Conservation (phyloP, 2,113 vertebrate genomes). For the Silurus meridionalis region DNA sequence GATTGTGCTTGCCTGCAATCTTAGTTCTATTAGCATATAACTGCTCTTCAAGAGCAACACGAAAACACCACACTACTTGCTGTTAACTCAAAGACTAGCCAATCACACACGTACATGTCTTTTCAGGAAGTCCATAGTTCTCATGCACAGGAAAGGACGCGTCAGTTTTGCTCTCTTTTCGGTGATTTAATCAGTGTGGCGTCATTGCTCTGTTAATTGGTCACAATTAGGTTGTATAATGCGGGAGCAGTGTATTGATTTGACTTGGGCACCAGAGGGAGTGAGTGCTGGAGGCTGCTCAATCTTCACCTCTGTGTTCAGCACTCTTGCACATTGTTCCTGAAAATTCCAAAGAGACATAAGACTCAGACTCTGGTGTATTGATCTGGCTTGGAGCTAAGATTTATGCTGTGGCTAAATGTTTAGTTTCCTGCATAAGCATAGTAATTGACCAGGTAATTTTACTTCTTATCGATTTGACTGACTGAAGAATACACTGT, state of each 20-base stretch:
- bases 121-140: not conserved
- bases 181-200: not conserved
- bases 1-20: not conserved
- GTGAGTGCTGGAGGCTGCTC: slow-evolving; percentile 6
- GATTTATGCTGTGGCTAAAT: not conserved
- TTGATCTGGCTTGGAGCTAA: not conserved
- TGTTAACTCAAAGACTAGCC: not conserved
- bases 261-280: slow-evolving; percentile 13
- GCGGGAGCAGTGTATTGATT: slow-evolving; percentile 14
- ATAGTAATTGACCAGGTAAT: not conserved
- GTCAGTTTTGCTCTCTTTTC: not conserved
- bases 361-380: not conserved
- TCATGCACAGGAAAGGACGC: not conserved
- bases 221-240: slow-evolving; percentile 22
- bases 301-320: slow-evolving; percentile 13
- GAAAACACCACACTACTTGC: not conserved
- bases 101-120: not conserved
- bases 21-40: not conserved
- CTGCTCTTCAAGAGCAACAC: not conserved
- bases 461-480: not conserved
- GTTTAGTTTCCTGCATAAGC: not conserved
- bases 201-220: slow-evolving; percentile 9
- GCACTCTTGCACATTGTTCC: not conserved
- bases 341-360: not conserved
- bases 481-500: not conserved